Base-by-base conservation (phyloP, 2,888 invertebrate species). In the Phyllotreta striolata region DNA sequence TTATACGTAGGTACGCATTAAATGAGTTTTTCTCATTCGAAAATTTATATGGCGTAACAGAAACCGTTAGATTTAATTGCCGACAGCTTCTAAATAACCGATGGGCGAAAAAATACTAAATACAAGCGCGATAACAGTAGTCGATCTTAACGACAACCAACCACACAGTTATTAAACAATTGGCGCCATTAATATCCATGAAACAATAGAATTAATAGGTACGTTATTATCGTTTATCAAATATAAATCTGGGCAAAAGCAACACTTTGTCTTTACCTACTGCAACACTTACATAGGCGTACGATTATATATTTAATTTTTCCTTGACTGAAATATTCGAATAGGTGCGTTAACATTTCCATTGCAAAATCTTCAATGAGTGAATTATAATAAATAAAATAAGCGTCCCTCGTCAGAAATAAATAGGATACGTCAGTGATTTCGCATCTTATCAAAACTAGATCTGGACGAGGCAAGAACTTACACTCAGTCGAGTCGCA, bases 391-490 rank as follows among this genome's bases (percentile, higher is more conserved):
- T 4, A 24, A 24, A 24, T 3, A 24, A 24, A 4, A 24, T 24
- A 24, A n/a, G 1, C 4, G 24, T 7, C 55, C 44, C 34, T 7
- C 34, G 34, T 43, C 7, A 55, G 24, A 43, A 24, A 43, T 7
- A 8, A 13, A 1, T n/a, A n/a, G 34, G 44, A 24, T 37, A 55
- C 55, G 43, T 10, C 43, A 8, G 9, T 49, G 49, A n/a, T 37
- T 6, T 38, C 43, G 51, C 13, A 13, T 35, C 43, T 52, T 64
- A 64, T 64, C 64, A 61, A 61, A 64, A 57, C 54, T 56, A 65
- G 65, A 65, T 65, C 62, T 62, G 39, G 56, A 40, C 58, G 62
- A 65, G 47, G 62, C 62, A 64, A 64, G 24, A 47, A 51, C 24
- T 24, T 3, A 24, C 61, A 57, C 54, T 37, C 64, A 55, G 58